These are phyloP conservation scores for Cylas formicarius DNA, from an alignment of 1,140 invertebrate genomes.

Conservation along the genomic window DNA sequence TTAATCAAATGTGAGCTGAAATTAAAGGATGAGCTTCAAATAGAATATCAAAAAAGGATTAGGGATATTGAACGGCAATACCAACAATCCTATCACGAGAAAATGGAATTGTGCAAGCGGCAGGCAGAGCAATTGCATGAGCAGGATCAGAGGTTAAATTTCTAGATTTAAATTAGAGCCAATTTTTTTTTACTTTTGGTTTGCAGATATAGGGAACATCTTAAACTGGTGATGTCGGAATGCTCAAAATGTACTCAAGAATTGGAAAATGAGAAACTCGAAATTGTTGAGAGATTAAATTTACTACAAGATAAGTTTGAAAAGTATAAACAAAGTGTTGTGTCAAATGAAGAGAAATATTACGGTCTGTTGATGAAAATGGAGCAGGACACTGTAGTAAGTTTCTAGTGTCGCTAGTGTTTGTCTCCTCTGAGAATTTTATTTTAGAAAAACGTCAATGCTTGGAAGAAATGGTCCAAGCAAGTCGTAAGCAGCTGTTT, in stretches of 20 bases:
- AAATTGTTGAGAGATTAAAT: constrained; percentile 12
- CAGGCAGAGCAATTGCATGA: constrained; percentile 17
- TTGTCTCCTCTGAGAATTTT: neutral
- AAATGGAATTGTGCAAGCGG: constrained; percentile 19
- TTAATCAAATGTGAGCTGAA: constrained; percentile 18
- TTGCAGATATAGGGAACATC: constrained; percentile 17
- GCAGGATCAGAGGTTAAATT: constrained; percentile 24
- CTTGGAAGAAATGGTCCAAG: constrained; percentile 24
- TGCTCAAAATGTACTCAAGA: constrained; percentile 16
- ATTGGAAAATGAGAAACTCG: constrained; percentile 15
- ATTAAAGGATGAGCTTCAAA: constrained; percentile 24
- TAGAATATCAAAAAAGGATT: constrained; percentile 22
- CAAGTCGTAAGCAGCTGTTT: constrained; percentile 23
- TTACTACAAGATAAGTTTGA: constrained; percentile 9
- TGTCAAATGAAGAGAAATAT: constrained; percentile 14
- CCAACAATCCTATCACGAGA: constrained; percentile 17
- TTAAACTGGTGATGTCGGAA: constrained; percentile 21
- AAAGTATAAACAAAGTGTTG: constrained; percentile 10
- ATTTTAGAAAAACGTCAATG: constrained; percentile 21
- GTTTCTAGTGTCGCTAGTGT: neutral
- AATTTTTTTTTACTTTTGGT: constrained; percentile 1
- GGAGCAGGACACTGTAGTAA: constrained; percentile 19
- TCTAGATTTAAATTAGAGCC: too few relatives aligned
- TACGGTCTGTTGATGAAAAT: constrained; percentile 10
- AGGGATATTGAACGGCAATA: constrained; percentile 23